Percentiles rank a stretch among this genome's conserved stretches.
These are phyloP conservation scores for Drosophila carrolli DNA, from an alignment of 1,140 invertebrate species.

Conservation along the genomic window DNA sequence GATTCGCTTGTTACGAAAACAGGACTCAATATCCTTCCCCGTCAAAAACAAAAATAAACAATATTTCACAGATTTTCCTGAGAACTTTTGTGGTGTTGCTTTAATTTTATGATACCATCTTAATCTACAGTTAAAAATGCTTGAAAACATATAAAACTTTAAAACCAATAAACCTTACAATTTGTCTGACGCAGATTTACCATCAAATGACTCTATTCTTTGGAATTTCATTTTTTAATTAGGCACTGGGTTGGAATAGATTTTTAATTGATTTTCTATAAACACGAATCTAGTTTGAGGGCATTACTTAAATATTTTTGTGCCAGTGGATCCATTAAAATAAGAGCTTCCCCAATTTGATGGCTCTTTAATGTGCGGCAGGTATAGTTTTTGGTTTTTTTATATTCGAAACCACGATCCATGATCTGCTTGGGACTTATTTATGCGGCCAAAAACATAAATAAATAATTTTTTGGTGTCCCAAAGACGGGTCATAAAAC, in stretches of 20 bases:
- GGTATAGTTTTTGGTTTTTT: slow-evolving; percentile 7
- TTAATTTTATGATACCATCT: slow-evolving; percentile 49
- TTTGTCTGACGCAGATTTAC: slow-evolving; percentile 46
- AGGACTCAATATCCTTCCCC: slow-evolving; percentile 11
- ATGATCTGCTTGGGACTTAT: slow-evolving; percentile 31
- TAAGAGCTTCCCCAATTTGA: slow-evolving; percentile 64
- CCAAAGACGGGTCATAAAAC: slow-evolving; percentile 55
- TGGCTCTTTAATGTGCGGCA: slow-evolving; percentile 71
- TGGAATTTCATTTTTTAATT: slow-evolving; percentile 79
- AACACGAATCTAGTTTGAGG: slow-evolving; percentile 43
- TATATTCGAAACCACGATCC: slow-evolving; percentile 26
- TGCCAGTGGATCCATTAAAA: slow-evolving; percentile 53
- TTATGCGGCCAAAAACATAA: slow-evolving; percentile 57
- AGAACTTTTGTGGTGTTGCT: slow-evolving; percentile 26
- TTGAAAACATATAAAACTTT: slow-evolving; percentile 50
- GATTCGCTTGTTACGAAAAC: slow-evolving; percentile 14
- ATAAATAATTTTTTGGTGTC: slow-evolving; percentile 52
- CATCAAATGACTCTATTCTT: slow-evolving; percentile 70
- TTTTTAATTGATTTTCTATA: slow-evolving; percentile 80
- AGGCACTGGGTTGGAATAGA: slow-evolving; percentile 50
- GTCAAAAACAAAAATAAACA: slow-evolving; percentile 14
- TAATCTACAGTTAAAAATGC: slow-evolving; percentile 43
- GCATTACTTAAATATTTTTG: slow-evolving; percentile 54
- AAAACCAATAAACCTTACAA: slow-evolving; percentile 69
- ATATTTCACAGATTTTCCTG: slow-evolving; percentile 47